Evolutionary conservation across 2,888 invertebrate genomes (phyloP).

Genomic region (Julus scanicus): DNA sequence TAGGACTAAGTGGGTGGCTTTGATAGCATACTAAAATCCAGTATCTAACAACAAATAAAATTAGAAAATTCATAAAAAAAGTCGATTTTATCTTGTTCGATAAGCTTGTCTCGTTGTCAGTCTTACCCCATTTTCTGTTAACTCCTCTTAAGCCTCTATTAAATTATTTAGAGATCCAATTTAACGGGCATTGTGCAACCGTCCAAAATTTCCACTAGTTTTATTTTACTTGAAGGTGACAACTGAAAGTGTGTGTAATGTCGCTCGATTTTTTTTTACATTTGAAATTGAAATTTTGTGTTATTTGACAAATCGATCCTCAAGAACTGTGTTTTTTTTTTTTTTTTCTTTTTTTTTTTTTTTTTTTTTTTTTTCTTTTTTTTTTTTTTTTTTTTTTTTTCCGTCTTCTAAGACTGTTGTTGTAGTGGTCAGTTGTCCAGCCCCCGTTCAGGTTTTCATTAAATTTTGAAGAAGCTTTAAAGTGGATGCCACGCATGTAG

Average conservation of each 20-base stretch:
- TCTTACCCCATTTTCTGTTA: no score
- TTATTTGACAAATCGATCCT: conserved; percentile 17
- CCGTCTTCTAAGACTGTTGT: no score
- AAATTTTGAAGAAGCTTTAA: conserved; percentile 34
- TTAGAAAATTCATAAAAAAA: no score
- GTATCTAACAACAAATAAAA: no score
- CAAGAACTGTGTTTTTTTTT: neutral
- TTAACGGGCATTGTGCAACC: neutral
- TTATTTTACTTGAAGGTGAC: neutral
- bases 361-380: no score
- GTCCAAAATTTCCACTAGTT: neutral
- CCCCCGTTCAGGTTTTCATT: conserved; percentile 30
- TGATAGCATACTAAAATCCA: no score
- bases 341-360: no score
- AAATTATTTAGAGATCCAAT: neutral
- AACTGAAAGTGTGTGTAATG: neutral
- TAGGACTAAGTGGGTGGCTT: no score
- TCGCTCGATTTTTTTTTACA: neutral
- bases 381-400: no score
- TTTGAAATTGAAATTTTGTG: conserved; percentile 20
- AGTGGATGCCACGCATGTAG: conserved; percentile 13
- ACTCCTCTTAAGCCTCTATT: neutral
- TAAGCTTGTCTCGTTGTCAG: no score
- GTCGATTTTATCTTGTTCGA: no score
- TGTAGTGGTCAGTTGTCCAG: conserved; percentile 1